phyloP scores from a whole-genome alignment of 1,140 invertebrate genomes.

The Sinella curviseta region DNA sequence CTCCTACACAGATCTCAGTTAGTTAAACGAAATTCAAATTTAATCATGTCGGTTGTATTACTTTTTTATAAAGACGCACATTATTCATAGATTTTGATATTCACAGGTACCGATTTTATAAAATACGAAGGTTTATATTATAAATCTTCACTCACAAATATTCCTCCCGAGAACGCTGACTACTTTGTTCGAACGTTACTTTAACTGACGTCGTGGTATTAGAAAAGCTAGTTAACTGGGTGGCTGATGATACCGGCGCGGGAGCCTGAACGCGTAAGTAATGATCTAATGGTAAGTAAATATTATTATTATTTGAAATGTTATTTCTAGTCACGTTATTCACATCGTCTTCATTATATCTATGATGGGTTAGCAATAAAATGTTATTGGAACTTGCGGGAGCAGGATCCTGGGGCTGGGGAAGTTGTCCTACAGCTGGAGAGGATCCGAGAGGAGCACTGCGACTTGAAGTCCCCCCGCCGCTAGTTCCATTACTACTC shows the following conservation, averaged over 20 bases:
- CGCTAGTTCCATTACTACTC: conserved; percentile 10
- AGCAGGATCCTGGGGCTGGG: not conserved
- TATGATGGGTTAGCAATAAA: not conserved
- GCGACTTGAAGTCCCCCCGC: not conserved
- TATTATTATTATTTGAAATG: not conserved
- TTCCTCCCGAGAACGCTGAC: not conserved
- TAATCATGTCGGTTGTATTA: too few species aligned
- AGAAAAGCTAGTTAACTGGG: not conserved
- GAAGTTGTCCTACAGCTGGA: not conserved
- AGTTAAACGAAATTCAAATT: too few species aligned
- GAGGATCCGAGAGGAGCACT: not conserved
- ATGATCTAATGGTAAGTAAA: too few species aligned
- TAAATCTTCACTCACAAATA: not conserved
- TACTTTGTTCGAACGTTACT: not conserved
- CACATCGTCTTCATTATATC: not conserved
- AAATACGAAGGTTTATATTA: too few species aligned
- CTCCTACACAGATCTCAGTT: too few species aligned
- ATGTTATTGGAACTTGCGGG: not conserved
- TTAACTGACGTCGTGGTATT: not conserved
- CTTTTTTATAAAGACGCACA: too few species aligned
- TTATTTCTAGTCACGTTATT: too few species aligned
- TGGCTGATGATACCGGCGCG: too few species aligned
- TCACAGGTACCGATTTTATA: too few species aligned
- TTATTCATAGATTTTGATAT: too few species aligned
- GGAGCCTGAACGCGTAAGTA: too few species aligned